Base-by-base conservation (phyloP, 92 coral and sea anemone species). In the Micromussa lordhowensis region DNA sequence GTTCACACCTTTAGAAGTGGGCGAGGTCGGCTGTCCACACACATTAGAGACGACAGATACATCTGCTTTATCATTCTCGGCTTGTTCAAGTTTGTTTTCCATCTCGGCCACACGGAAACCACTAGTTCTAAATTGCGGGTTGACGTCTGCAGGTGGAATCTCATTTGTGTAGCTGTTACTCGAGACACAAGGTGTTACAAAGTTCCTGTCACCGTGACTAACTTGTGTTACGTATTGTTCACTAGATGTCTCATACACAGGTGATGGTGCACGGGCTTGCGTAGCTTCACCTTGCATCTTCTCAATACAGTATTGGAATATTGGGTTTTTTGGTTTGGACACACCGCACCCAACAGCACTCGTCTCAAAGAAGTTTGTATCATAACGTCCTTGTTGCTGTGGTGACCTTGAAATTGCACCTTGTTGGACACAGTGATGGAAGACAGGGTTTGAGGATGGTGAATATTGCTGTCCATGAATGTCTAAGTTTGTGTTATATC, bases 1-100 rank as follows among this genome's bases (percentile, higher is more conserved):
- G n/a, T 29, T 49, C 22, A 30, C 73, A 68, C 83, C 53, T 29
- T 26, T 14, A 21, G 83, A 77, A 12, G 75, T 78, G 54, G 76
- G 54, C n/a, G 82, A 61, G 24, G 82, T 75, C 76, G 89, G 82
- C 40, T 59, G 76, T 21, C 89, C 89, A 31, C 75, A 68, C 48
- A 49, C 76, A 77, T 55, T 26, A 9, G 75, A 59, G 0, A 64
- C 66, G 14, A 21, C 82, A 44, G 44, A 40, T 59, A 77, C 32
- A 21, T 77, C 89, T 75, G 82, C 53, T 28, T 30, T 29, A 10
- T 26, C 22, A 22, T 0, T 26, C 24, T 0, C 2, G 4, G 3
- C 30, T 40, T 59, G 51, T 40, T n/a, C 30, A n/a, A 59, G 26
- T 19, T 21, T 85, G 32, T 28, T 35, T 38, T 82, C 73, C 75